Percentiles rank a stretch among this genome's conserved stretches.
phyloP scores from a whole-genome alignment of 2,888 invertebrate genomes.

The Allygus modestus region DNA sequence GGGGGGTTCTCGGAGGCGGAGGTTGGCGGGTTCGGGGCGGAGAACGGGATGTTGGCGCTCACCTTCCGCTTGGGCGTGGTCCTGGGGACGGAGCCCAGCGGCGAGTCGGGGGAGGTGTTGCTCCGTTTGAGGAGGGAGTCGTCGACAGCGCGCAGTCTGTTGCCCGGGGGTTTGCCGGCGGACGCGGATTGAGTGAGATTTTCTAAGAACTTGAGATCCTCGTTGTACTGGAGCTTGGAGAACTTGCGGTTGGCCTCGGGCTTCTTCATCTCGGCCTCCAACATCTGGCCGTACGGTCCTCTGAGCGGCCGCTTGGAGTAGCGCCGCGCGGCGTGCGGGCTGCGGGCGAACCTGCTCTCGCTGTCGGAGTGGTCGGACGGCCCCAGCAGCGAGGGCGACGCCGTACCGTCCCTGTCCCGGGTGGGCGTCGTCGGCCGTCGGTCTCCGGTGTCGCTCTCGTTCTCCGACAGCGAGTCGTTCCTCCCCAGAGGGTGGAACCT shows the following conservation, averaged over 20 bases:
- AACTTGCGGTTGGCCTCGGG: conserved; percentile 76
- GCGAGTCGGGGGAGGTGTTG: conserved; percentile 65
- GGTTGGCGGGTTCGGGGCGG: conserved; percentile 72
- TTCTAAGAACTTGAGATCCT: conserved; percentile 78
- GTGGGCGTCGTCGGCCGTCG: conserved; percentile 74
- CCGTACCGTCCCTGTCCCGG: conserved; percentile 77
- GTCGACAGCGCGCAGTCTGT: conserved; percentile 64
- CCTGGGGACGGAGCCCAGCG: conserved; percentile 61
- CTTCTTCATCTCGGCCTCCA: conserved; percentile 89
- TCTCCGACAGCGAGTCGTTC: conserved; percentile 85
- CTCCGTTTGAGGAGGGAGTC: conserved; percentile 68
- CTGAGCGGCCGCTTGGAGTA: conserved; percentile 87
- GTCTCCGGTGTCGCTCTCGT: conserved; percentile 79
- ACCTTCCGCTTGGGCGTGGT: conserved; percentile 79
- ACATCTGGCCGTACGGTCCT: conserved; percentile 88
- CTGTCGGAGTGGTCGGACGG: conserved; percentile 83
- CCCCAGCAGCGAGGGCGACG: conserved; percentile 80
- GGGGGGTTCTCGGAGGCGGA: conserved; percentile 75
- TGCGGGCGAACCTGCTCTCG: conserved; percentile 75
- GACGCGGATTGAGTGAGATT: conserved; percentile 72
- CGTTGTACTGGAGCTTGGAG: conserved; percentile 77
- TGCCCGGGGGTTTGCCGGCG: conserved; percentile 52
- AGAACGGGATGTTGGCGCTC: conserved; percentile 78
- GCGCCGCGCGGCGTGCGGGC: conserved; percentile 74
- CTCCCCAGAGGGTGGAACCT: conserved; percentile 72